These are phyloP conservation scores for Drosophila pectinifera DNA, from an alignment of 1,140 invertebrate genomes.

Conservation along the genomic window DNA sequence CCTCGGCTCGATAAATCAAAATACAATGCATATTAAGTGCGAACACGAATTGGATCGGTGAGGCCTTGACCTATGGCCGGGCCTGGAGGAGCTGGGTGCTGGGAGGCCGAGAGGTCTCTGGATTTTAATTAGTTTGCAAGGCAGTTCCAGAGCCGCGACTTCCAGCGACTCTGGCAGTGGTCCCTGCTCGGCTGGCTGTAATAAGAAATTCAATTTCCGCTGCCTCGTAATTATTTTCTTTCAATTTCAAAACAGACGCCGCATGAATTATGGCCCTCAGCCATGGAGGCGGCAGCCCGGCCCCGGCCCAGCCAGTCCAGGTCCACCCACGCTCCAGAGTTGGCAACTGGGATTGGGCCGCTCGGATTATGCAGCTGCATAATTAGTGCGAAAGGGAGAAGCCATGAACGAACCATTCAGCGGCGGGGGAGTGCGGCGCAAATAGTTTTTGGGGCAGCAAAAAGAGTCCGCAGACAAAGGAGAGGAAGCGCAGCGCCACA, in stretches of 20 bases:
- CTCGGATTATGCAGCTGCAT: conserved; percentile 68
- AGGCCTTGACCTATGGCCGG: conserved; percentile 68
- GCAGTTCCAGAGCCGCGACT: conserved; percentile 19
- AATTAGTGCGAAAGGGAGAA: conserved; percentile 69
- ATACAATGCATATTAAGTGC: conserved; percentile 75
- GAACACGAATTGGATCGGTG: conserved; percentile 17
- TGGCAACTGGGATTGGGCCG: conserved; percentile 33
- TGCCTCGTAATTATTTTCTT: conserved; percentile 82
- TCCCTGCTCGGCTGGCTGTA: conserved; percentile 50
- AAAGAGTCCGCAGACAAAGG: conserved; percentile 28
- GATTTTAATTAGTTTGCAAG: conserved; percentile 81
- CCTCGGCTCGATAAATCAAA: conserved; percentile 69
- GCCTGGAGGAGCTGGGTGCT: conserved; percentile 3
- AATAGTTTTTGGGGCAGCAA: conserved; percentile 70
- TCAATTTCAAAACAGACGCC: conserved; percentile 79
- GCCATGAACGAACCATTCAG: conserved; percentile 6
- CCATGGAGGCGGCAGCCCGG: conserved; percentile 43
- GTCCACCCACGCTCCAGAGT: conserved; percentile 67
- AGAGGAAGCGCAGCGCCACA: conserved; percentile 2
- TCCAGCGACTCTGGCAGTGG: neutral
- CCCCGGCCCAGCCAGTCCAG: conserved; percentile 32
- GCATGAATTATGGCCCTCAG: conserved; percentile 74
- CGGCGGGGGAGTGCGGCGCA: conserved; percentile 40
- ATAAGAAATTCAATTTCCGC: conserved; percentile 83
- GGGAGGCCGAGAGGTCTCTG: conserved; percentile 19